These are phyloP conservation scores for Acestrorhynchus altus DNA, from an alignment of 2,797 vertebrate genomes.

Conservation along the genomic window DNA sequence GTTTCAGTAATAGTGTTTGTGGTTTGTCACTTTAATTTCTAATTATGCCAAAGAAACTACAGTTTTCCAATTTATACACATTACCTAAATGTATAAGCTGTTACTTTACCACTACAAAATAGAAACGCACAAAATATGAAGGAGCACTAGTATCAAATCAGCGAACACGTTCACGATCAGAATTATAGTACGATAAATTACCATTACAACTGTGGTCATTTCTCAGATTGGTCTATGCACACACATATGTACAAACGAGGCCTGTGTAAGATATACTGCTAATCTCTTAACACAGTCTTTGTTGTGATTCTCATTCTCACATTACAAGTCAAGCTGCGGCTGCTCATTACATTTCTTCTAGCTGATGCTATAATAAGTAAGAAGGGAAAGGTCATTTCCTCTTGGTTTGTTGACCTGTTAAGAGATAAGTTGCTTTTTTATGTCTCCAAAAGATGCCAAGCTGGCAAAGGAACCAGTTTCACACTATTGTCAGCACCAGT, in stretches of 20 bases:
- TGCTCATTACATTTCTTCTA: background rate
- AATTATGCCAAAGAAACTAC: no score
- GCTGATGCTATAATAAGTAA: slow-evolving; percentile 1
- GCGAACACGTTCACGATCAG: no score
- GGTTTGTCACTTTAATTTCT: no score
- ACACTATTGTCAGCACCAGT: background rate
- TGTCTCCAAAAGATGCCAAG: background rate
- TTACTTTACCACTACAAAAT: no score
- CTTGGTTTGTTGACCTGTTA: slow-evolving; percentile 6
- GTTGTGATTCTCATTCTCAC: background rate
- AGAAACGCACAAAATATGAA: no score
- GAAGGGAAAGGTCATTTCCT: slow-evolving; percentile 13
- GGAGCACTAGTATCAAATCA: no score
- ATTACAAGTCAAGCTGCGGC: background rate
- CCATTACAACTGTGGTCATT: background rate
- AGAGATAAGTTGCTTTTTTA: slow-evolving; percentile 9
- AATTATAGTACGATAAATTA: no score
- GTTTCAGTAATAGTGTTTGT: no score
- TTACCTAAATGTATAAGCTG: no score
- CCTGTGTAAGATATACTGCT: background rate
- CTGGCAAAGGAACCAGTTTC: background rate
- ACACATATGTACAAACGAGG: background rate
- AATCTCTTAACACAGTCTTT: background rate
- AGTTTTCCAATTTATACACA: no score
- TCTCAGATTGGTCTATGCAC: background rate